Conservation (phyloP, 2,113 vertebrate genomes). For the Oncorhynchus clarkii region DNA sequence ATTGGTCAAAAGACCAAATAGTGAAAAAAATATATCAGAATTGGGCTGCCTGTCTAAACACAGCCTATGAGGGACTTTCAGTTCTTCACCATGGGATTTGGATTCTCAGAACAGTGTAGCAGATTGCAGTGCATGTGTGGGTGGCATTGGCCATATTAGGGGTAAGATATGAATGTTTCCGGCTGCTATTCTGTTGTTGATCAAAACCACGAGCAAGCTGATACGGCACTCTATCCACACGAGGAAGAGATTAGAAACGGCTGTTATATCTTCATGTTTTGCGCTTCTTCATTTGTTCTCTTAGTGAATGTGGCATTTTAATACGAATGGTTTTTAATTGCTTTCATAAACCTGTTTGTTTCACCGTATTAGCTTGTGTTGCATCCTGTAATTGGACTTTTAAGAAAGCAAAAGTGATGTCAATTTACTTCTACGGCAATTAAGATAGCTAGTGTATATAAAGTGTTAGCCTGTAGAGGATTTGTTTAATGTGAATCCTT, state of each 20-base stretch:
- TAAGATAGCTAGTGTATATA: background rate
- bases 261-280: background rate
- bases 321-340: slow-evolving; percentile 18
- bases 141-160: too few relatives aligned
- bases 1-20: too few relatives aligned
- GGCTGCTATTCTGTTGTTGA: too few relatives aligned
- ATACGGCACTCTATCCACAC: too few relatives aligned
- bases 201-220: too few relatives aligned
- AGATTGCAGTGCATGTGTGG: too few relatives aligned
- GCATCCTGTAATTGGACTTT: slow-evolving; percentile 10
- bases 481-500: slow-evolving; percentile 1
- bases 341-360: background rate
- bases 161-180: too few relatives aligned
- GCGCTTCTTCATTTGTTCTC: background rate
- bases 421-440: slow-evolving; percentile 12
- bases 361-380: slow-evolving; percentile 1
- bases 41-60: too few relatives aligned
- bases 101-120: too few relatives aligned
- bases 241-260: too few relatives aligned
- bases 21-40: too few relatives aligned
- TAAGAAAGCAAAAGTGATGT: slow-evolving; percentile 12
- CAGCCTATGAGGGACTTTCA: background rate
- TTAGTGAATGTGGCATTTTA: background rate
- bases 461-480: slow-evolving; percentile 4
- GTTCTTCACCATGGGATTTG: background rate